A percentile compares a stretch with the other conserved stretches of the same genome.
Conservation (phyloP, 2,113 vertebrate genomes). For the Poeciliopsis turrubarensis region DNA sequence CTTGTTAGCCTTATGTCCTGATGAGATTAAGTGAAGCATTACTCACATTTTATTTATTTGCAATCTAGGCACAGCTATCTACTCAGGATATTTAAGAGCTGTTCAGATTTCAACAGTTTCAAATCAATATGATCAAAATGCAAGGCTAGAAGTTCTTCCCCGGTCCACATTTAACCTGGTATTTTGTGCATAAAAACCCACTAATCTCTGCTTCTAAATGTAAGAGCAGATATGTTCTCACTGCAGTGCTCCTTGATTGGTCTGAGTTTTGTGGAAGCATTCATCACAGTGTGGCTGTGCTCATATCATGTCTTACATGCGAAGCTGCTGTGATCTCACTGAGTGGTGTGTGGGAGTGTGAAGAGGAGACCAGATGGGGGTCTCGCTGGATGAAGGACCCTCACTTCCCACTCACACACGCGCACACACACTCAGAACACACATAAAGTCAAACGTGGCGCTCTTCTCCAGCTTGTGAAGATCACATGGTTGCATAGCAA, state of each 20-base stretch:
- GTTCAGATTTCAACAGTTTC: not conserved
- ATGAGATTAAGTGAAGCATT: too few relatives aligned
- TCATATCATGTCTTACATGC: constrained; percentile 45
- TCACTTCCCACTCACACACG: constrained; percentile 58
- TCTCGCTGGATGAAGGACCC: constrained; percentile 60
- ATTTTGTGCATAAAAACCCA: not conserved
- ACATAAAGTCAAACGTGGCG: constrained; percentile 17
- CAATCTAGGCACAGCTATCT: not conserved
- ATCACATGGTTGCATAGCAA: constrained; percentile 63
- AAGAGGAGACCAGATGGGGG: constrained; percentile 70
- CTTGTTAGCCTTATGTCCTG: too few relatives aligned
- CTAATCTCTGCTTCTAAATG: not conserved
- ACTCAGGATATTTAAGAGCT: not conserved
- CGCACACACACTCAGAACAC: constrained; percentile 8
- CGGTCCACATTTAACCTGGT: not conserved
- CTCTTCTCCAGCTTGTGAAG: constrained; percentile 28
- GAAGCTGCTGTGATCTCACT: constrained; percentile 55
- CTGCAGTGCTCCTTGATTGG: not conserved
- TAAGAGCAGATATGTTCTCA: not conserved
- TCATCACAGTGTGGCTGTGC: constrained; percentile 15
- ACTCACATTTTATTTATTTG: not conserved
- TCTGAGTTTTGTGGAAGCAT: constrained; percentile 6
- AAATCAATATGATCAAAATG: not conserved
- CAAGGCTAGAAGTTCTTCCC: not conserved
- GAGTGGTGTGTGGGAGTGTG: constrained; percentile 62